Conservation (phyloP, 1,140 invertebrate genomes). For the Ruditapes philippinarum region DNA sequence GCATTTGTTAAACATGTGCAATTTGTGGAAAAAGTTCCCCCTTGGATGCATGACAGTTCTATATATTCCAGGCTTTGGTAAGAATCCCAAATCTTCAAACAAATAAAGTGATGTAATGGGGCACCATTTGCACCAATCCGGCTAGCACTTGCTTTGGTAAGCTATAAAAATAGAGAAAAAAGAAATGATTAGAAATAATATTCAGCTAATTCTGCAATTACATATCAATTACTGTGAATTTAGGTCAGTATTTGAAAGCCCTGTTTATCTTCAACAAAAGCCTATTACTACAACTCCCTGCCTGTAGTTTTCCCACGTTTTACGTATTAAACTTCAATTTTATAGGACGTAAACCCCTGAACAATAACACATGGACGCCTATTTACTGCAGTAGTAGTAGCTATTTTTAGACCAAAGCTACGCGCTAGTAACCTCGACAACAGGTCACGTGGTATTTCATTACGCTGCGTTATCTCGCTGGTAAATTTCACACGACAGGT, state of each 20-base stretch:
- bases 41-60: no score
- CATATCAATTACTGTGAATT: background rate
- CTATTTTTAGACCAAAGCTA: conserved; percentile 31
- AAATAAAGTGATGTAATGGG: background rate
- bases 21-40: no score
- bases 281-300: conserved; percentile 13
- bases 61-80: no score
- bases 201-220: no score
- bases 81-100: no score
- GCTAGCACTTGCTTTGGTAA: conserved; percentile 62
- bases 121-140: conserved; percentile 20
- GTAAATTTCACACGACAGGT: conserved; percentile 54
- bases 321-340: background rate
- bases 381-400: conserved; percentile 38
- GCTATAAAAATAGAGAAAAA: conserved; percentile 27
- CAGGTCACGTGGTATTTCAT: conserved; percentile 45
- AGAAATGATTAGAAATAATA: no score
- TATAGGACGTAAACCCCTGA: conserved; percentile 26
- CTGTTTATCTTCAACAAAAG: conserved; percentile 24
- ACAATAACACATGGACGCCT: conserved; percentile 34
- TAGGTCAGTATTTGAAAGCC: background rate
- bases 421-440: conserved; percentile 60
- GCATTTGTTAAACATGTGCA: background rate
- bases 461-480: conserved; percentile 15
- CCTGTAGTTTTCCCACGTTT: conserved; percentile 59